These are phyloP conservation scores for Dynastes tityus DNA, from an alignment of 2,888 invertebrate genomes.

Conservation along the genomic window DNA sequence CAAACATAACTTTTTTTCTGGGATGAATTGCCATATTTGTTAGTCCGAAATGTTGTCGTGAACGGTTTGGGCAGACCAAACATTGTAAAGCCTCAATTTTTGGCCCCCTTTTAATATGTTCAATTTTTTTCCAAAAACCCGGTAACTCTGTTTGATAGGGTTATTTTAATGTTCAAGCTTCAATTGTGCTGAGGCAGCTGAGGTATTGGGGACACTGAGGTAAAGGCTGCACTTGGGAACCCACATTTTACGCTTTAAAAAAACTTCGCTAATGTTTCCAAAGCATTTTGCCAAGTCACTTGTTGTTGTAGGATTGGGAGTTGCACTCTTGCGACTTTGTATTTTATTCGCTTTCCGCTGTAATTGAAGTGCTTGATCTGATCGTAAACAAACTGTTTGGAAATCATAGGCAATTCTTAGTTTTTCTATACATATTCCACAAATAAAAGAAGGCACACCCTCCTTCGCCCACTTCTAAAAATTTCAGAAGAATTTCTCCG, in stretches of 20 bases:
- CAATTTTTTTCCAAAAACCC: slow-evolving; percentile 65
- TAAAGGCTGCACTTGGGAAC: slow-evolving; percentile 23
- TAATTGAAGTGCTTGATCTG: no score
- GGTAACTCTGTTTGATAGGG: slow-evolving; percentile 63
- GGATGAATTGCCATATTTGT: slow-evolving; percentile 55
- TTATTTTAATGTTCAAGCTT: no score
- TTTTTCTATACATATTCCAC: no score
- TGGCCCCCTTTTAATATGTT: no score
- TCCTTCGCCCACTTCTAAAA: no score
- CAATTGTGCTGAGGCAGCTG: slow-evolving; percentile 39
- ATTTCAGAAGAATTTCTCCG: slow-evolving; percentile 49
- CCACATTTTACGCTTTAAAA: slow-evolving; percentile 37
- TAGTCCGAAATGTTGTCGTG: slow-evolving; percentile 67
- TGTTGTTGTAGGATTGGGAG: slow-evolving; percentile 56
- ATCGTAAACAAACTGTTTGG: no score
- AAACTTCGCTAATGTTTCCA: background rate
- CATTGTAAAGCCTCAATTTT: no score
- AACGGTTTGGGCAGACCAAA: slow-evolving; percentile 66
- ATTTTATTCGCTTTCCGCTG: slow-evolving; percentile 55
- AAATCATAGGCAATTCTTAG: no score
- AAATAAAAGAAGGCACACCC: no score
- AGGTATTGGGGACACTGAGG: slow-evolving; percentile 21
- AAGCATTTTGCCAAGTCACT: background rate
- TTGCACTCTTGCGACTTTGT: slow-evolving; percentile 59
- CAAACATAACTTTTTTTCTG: slow-evolving; percentile 73